A percentile compares a stretch with the other conserved stretches of the same genome.
Evolutionary conservation across 2,113 vertebrate genomes (phyloP).

Genomic region (Tachysurus vachellii): DNA sequence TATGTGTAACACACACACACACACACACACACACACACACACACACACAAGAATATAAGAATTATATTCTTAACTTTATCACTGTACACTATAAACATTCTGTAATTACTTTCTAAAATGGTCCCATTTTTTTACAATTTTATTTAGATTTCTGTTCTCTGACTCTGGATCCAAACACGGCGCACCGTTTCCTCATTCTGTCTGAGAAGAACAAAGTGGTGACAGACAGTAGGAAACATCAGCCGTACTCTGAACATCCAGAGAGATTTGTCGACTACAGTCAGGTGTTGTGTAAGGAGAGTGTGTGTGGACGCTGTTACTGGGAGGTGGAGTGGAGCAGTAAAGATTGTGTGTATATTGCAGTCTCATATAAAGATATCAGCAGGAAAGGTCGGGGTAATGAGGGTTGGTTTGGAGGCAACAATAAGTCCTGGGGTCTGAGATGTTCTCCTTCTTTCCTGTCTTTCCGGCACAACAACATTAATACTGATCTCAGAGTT

Average conservation of each 20-base stretch:
- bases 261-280: too few species aligned
- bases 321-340: too few species aligned
- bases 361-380: slow-evolving; percentile 9
- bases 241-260: too few species aligned
- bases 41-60: too few species aligned
- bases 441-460: neutral
- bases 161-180: slow-evolving; percentile 16
- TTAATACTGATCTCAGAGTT: neutral
- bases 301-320: too few species aligned
- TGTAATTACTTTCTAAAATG: neutral
- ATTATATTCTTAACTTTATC: too few species aligned
- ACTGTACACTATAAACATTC: neutral
- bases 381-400: neutral
- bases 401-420: neutral
- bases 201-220: neutral
- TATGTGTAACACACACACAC: too few species aligned
- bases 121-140: neutral
- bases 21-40: too few species aligned
- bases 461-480: neutral
- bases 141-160: slow-evolving; percentile 12
- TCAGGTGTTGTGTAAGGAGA: too few species aligned
- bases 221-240: too few species aligned
- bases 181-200: neutral
- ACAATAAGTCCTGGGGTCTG: neutral
- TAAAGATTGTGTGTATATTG: too few species aligned